Base-by-base conservation (phyloP, 2,888 invertebrate genomes). In the Drosophila hamatofila region DNA sequence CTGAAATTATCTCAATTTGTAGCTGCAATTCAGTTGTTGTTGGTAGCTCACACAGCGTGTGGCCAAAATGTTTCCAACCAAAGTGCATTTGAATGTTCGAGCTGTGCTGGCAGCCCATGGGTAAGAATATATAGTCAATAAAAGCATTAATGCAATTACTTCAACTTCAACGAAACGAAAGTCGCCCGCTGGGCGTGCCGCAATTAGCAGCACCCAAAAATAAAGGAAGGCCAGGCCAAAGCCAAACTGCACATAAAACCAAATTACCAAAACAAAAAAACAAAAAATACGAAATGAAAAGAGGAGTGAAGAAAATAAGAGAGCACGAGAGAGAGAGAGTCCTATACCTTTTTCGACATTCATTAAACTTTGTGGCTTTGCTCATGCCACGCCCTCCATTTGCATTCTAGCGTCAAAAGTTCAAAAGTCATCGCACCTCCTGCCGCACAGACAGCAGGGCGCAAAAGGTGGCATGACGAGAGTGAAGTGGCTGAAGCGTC, bases 401-500 rank as follows among this genome's bases (percentile, higher is more conserved):
- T 75, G 71, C 75, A 74, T 75, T 54, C 71, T 23, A 51, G 87
- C 84, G 84, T 83, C 55, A 71, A 68, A 72, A 86, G 89, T 89
- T 87, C 80, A 89, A 87, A 83, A 88, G 84, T 83, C 77, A 77
- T 77, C 84, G 84, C 84, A 84, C 84, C 82, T 79, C 69, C 59
- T 66, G 71, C 46, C 2, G 14, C 30, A 3, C 57, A 56, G 59
- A 49, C 27, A 42, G 8, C 9, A 39, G n/a, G 5, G 5, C 49
- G 18, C 49, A 8, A 54, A 25, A 14, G 46, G n/a, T n/a, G 25
- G n/a, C 48, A 4, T 11, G 60, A 58, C 64, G 48, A 11, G 18
- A 61, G 25, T 55, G 62, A 72, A 78, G 76, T 67, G 56, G 59
- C 80, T 60, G 61, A 75, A 75, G 70, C 72, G 84, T 88, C 84